Base-by-base conservation (phyloP, 2,113 vertebrate genomes). In the Daphoenositta chrysoptera region DNA sequence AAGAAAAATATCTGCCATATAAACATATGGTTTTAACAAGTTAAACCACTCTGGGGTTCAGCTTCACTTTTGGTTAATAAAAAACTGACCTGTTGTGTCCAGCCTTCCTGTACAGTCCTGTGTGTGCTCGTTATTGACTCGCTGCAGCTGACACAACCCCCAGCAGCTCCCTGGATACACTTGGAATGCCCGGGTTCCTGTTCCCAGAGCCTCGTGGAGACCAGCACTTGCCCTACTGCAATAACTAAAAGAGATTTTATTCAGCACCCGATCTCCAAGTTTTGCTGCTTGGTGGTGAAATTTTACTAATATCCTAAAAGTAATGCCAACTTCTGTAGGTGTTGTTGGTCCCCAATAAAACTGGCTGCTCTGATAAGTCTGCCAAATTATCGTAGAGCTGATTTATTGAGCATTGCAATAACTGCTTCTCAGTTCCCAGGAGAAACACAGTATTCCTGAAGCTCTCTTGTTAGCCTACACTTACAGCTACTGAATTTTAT, bases 31-130 rank as follows among this genome's bases (percentile, higher is more conserved):
- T 97, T 98, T 97, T 97, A 95, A 94, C 79, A 90, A 93, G 83
- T 91, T 94, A 94, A 95, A 97, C 91, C 85, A 87, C 90, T 96
- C 96, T 92, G 95, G 94, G 96, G 92, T 96, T 97, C 22, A 87
- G 97, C 96, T 97, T 97, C 89, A 96, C 94, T 97, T 96, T 96
- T 96, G 96, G 89, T 98, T 98, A 98, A 98, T 98, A 98, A 98
- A 96, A 98, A 98, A 84, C 98, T 98, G 97, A 97, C 97, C 95
- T 97, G 96, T 97, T 87, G 89, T 94, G 95, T 97, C 96, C 91
- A 96, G 95, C 94, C 89, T 97, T 94, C 86, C 79, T 90, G 54
- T 97, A 63, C 81, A n/a, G 40, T 94, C 68, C 76, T 85, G 73
- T 93, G 92, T 97, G 96, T 96, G 93, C 89, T 95, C 28, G 37